phyloP scores from a whole-genome alignment of 2,113 vertebrate genomes.

The Scomber colias region DNA sequence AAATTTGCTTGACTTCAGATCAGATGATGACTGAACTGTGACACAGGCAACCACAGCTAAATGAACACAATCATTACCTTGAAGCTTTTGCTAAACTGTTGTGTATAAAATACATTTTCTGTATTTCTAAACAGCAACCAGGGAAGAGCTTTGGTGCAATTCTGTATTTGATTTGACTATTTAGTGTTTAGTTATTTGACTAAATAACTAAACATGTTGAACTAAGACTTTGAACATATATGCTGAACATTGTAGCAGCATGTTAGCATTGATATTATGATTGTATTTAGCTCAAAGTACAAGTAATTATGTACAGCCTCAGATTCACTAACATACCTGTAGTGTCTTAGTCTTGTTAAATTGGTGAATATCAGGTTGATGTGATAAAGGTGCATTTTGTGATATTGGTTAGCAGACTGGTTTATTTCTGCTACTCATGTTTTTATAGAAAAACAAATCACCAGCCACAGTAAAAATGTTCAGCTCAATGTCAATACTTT shows the following conservation, averaged over 20 bases:
- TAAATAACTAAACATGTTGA: not conserved
- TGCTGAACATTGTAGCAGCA: too few relatives aligned
- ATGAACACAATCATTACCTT: constrained; percentile 54
- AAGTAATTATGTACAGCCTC: not conserved
- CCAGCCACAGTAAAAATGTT: too few relatives aligned
- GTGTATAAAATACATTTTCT: constrained; percentile 37
- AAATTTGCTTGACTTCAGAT: constrained; percentile 75
- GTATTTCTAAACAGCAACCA: constrained; percentile 15
- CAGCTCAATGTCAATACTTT: not conserved
- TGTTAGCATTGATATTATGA: not conserved
- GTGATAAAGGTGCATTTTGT: too few relatives aligned
- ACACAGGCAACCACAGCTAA: constrained; percentile 62
- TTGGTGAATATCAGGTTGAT: not conserved
- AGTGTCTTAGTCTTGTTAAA: not conserved
- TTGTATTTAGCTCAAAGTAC: too few relatives aligned
- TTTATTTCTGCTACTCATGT: too few relatives aligned
- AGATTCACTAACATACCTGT: not conserved
- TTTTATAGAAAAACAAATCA: too few relatives aligned
- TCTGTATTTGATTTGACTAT: constrained; percentile 3
- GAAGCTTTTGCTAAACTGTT: constrained; percentile 41
- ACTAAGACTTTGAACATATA: not conserved
- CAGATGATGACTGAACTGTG: constrained; percentile 71
- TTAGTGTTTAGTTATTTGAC: too few relatives aligned
- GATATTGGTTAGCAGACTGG: too few relatives aligned
- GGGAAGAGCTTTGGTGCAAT: not conserved